phyloP scores from a whole-genome alignment of 2,888 invertebrate species.

The Leptopilina drosophilae region DNA sequence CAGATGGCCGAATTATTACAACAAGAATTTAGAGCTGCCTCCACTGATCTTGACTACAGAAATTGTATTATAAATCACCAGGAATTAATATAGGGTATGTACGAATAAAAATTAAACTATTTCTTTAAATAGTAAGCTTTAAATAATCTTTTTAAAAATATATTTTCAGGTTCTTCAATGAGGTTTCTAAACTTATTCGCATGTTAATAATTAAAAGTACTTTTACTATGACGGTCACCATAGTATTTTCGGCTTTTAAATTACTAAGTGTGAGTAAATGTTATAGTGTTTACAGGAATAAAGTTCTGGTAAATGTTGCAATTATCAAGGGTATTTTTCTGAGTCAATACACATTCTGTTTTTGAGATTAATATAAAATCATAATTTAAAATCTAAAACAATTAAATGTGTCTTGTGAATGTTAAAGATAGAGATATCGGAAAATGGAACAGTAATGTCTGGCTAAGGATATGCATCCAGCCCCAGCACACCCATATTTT shows the following conservation, averaged over 20 bases:
- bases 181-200: slow-evolving; percentile 55
- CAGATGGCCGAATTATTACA: slow-evolving; percentile 63
- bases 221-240: slow-evolving; percentile 63
- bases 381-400: too few relatives aligned
- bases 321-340: too few relatives aligned
- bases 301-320: too few relatives aligned
- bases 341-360: too few relatives aligned
- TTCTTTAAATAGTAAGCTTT: too few relatives aligned
- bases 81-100: slow-evolving; percentile 60
- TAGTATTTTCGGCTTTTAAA: slow-evolving; percentile 65
- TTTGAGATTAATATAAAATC: too few relatives aligned
- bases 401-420: too few relatives aligned
- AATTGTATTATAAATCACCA: slow-evolving; percentile 61
- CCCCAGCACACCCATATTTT: too few relatives aligned
- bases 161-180: slow-evolving; percentile 57
- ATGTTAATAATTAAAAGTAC: slow-evolving; percentile 66
- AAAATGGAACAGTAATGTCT: too few relatives aligned
- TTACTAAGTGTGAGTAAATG: slow-evolving; percentile 62
- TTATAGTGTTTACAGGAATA: too few relatives aligned
- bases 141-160: not conserved
- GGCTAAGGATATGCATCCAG: too few relatives aligned
- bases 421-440: too few relatives aligned
- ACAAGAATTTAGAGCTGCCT: slow-evolving; percentile 48
- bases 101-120: not conserved
- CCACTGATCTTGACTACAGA: slow-evolving; percentile 48